A percentile compares a stretch with the other conserved stretches of the same genome.
Evolutionary conservation across 2,888 invertebrate genomes (phyloP).

Genomic region (Mystacides longicornis): DNA sequence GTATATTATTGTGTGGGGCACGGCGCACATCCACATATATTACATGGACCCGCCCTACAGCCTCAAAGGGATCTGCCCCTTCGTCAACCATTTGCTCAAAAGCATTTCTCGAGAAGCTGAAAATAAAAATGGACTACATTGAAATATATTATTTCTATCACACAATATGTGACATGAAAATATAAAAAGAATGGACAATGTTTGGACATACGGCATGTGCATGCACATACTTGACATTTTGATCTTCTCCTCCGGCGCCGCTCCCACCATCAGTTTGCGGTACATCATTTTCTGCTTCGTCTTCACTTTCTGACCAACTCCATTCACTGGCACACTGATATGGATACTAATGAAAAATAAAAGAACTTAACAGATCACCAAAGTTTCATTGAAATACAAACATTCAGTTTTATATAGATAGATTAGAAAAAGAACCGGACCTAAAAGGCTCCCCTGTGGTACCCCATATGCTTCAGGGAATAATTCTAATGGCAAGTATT

Average conservation of each 20-base stretch:
- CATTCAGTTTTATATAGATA: too few species aligned
- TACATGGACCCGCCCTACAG: conserved; percentile 28
- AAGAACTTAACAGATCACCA: too few species aligned
- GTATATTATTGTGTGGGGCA: conserved; percentile 28
- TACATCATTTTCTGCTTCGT: not conserved
- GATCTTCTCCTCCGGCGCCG: not conserved
- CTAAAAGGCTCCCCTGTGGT: too few species aligned
- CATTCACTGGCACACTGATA: not conserved
- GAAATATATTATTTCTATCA: not conserved
- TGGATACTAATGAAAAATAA: not conserved
- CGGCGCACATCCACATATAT: conserved; percentile 35
- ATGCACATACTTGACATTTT: not conserved
- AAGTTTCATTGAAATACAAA: too few species aligned
- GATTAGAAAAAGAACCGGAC: too few species aligned
- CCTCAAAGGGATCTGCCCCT: not conserved
- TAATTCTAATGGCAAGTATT: too few species aligned
- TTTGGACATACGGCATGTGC: not conserved
- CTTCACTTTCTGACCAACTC: not conserved
- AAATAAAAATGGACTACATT: not conserved
- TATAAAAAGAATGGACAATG: not conserved
- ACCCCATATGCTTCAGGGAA: too few species aligned
- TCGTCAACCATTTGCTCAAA: not conserved
- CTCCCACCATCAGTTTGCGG: not conserved
- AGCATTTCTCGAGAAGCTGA: not conserved
- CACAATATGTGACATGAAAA: not conserved